These are phyloP conservation scores for Vannuccia rotundouncinata DNA, from an alignment of 2,888 invertebrate species.

Conservation along the genomic window DNA sequence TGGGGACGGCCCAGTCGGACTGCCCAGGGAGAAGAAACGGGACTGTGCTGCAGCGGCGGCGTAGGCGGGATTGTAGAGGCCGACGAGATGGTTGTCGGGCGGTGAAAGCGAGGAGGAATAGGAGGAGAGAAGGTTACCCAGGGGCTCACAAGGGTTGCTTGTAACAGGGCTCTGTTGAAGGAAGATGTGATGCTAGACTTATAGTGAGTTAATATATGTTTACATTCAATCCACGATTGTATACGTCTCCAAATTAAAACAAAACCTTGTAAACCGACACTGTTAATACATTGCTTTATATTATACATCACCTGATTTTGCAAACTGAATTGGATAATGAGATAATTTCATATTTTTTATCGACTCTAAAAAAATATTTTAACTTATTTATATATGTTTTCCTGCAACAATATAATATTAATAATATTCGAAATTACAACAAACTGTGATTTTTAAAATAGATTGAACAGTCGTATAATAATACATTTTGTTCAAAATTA, in stretches of 20 bases:
- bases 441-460: too few species aligned
- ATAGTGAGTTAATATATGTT: neutral
- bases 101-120: neutral
- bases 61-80: constrained; percentile 36
- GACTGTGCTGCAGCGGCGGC: constrained; percentile 35
- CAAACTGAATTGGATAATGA: neutral
- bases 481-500: too few species aligned
- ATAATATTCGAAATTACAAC: too few species aligned
- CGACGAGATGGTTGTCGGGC: constrained; percentile 4
- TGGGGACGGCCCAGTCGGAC: neutral
- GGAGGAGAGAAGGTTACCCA: constrained; percentile 15
- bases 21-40: constrained; percentile 6
- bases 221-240: neutral
- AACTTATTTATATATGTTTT: too few species aligned
- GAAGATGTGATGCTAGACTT: neutral
- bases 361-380: too few species aligned
- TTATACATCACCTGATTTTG: too few species aligned
- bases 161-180: neutral
- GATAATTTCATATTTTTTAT: too few species aligned
- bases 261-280: too few species aligned
- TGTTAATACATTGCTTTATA: too few species aligned
- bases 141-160: constrained; percentile 1
- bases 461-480: too few species aligned
- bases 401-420: too few species aligned
- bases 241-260: neutral